Evolutionary conservation across 1,140 invertebrate species (phyloP), one percentile per base, ranked within the genome.

Genomic region (Drosophila burlai): DNA sequence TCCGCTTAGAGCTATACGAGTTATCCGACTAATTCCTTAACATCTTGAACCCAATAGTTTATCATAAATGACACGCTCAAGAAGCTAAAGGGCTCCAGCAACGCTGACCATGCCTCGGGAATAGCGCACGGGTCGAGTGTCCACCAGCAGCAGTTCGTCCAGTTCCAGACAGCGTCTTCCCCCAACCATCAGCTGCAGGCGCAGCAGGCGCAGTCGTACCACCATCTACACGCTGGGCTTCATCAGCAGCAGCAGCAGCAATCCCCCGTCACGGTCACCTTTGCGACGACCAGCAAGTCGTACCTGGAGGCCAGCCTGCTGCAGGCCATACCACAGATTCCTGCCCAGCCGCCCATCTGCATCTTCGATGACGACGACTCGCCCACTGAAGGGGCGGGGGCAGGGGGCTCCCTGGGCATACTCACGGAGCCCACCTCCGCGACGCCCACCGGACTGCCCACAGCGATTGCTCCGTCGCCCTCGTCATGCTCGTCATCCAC

Each of bases 21-120:
- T 13, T 21, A 42, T 45, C 2, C 16, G n/a, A 47, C 50, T 46
- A 38, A 64, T 54, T 58, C 5, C 40, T 46, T 52, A 24, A 9
- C 36, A 62, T 52, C 42, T 13, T 26, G 59, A 9, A 61, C 18
- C 13, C 15, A 31, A 31, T 15, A 93, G 92, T 92, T 93, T 75
- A 93, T 92, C 57, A 91, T 93, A 85, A 92, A 93, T 93, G 92
- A 93, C 73, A 91, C 86, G 66, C 80, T 93, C 52, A 92, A 92
- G 69, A 92, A 93, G 74, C 78, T 93, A 49, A 91, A 93, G 81
- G 85, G 87, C 63, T 91, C 92, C 50, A 92, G 76, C 63, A 84
- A 76, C 66, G 80, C 86, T 57, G 89, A 80, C 63, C 75, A 72
- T 76, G 71, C 71, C 43, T 78, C 67, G 49, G 81, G 84, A 40